Base-by-base conservation (phyloP, 2,888 invertebrate species). In the Scaptodrosophila latifasciaeformis region DNA sequence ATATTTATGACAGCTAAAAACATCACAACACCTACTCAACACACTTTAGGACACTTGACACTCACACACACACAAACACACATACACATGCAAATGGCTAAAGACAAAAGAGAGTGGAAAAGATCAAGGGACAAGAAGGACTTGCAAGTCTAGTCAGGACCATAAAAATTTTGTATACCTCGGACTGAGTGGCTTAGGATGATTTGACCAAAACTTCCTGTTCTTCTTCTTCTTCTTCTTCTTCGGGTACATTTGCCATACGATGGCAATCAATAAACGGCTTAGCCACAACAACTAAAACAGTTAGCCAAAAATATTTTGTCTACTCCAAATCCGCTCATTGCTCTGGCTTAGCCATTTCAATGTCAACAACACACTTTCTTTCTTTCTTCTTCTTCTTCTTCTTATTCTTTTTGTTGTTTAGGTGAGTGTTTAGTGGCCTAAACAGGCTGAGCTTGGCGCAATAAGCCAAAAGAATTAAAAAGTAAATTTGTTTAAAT, bases 201-300 rank as follows among this genome's bases (percentile, higher is more conserved):
- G 4, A 3, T 24, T 3, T 5, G 24, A 3, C 24, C 24, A 5
- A 3, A 24, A 24, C 24, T 24, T 24, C 24, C 24, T 24, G 24
- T 24, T 3, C n/a, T n/a, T n/a, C n/a, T n/a, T n/a, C n/a, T n/a
- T n/a, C n/a, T n/a, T n/a, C n/a, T n/a, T n/a, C n/a, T n/a, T 24
- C 4, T 24, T 3, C 3, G 24, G 3, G 24, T 24, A 7, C 35
- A 12, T 47, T 42, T 18, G 42, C 24, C n/a, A 24, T 46, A 24
- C 72, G 74, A 79, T 76, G 72, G 79, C 74, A 71, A 79, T 79
- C 79, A 79, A 79, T 77, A 77, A 77, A 77, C 74, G 74, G 76
- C 76, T 77, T 76, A 77, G 61, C 43, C 55, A 52, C 40, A 40
- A 18, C 49, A 49, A n/a, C 40, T 3, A 29, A 24, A 19, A 31